Evolutionary conservation across 1,140 invertebrate genomes (phyloP), one percentile per base, ranked within the genome.

Genomic region (Drosophila yakuba): DNA sequence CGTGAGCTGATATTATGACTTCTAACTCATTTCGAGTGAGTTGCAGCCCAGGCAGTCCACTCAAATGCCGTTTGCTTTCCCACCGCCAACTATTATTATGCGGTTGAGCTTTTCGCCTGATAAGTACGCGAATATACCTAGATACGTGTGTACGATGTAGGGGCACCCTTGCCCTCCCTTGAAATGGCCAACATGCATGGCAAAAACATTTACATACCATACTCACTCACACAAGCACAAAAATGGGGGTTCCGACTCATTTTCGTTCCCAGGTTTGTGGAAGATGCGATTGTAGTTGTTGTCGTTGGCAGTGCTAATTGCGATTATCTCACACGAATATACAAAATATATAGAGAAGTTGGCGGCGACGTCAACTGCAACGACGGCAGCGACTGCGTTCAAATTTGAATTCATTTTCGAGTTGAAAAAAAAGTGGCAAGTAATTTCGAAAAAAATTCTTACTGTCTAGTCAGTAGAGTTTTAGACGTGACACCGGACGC

Each of bases 351-450:
- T 66, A 6, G 60, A 60, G 60, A 62, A 39, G 68, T 52, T 62
- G 64, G 54, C 78, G 20, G 71, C 68, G 62, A 57, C 63, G 78
- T 51, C 28, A 68, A 54, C 74, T 77, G 63, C 74, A 78, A 60
- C 84, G 57, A 66, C 64, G 79, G 61, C 72, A 41, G 51, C 76
- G 73, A 52, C 80, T 60, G 55, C 76, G 73, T 75, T 86, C 44
- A 88, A 89, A 80, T 90, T 90, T 90, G 60, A 90, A 90, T 88
- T 88, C 75, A 81, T 83, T 90, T 83, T 88, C 55, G 69, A 88
- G 79, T 90, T 54, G 56, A 78, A 81, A 80, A 69, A 81, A 82
- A 80, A 82, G 78, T 73, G 55, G 75, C 78, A 79, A 90, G 80
- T 90, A 84, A 84, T 89, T 89, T 90, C 76, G 68, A 78, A 89